Conservation (phyloP, 2,888 invertebrate genomes). For the Lycophotia porphyrea region DNA sequence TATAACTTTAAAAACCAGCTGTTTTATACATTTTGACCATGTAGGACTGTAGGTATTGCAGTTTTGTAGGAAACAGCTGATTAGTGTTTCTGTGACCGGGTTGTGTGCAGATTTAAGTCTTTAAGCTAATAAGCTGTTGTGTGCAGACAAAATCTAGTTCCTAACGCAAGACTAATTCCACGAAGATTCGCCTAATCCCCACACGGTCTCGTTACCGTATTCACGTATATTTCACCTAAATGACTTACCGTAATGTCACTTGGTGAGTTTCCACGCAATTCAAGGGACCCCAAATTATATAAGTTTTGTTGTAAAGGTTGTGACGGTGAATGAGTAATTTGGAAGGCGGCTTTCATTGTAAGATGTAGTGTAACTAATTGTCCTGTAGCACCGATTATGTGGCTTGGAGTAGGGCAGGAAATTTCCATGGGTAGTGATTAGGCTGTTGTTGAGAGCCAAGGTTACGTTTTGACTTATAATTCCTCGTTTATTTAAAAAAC, state of each 20-base stretch:
- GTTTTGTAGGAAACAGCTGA: too few species aligned
- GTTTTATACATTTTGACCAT: too few species aligned
- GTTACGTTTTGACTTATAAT: not conserved
- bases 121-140: not conserved
- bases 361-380: slow-evolving; percentile 23
- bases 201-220: not conserved
- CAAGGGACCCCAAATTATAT: slow-evolving; percentile 33
- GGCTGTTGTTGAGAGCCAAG: not conserved
- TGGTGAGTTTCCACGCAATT: slow-evolving; percentile 42
- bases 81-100: too few species aligned
- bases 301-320: slow-evolving; percentile 51
- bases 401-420: not conserved
- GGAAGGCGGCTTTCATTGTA: not conserved
- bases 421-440: slow-evolving; percentile 2
- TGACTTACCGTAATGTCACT: slow-evolving; percentile 38
- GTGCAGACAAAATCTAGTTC: not conserved
- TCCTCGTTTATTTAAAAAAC: not conserved
- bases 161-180: slow-evolving; percentile 14
- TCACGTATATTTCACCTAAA: slow-evolving; percentile 37
- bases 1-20: too few species aligned
- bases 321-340: slow-evolving; percentile 31
- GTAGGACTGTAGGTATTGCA: too few species aligned
- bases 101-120: not conserved
- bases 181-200: slow-evolving; percentile 4
- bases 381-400: not conserved